Evolutionary conservation across 2,113 vertebrate genomes (phyloP), one percentile per base, ranked within the genome.

Genomic region (Alosa alosa): DNA sequence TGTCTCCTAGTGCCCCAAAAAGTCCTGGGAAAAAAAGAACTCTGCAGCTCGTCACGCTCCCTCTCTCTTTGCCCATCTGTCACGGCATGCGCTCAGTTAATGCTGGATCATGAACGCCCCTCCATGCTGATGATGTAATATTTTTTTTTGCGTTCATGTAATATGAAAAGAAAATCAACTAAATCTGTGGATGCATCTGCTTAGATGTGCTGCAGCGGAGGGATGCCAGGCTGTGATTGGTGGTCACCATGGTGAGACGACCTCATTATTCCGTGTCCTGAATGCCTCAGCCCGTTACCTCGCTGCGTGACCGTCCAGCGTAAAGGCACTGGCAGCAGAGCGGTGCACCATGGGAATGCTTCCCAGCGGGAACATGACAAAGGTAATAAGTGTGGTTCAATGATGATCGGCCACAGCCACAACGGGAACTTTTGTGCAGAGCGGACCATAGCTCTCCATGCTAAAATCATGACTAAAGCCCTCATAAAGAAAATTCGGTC

Each of bases 1-100:
- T 83, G 18, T 68, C n/a, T 39, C 25, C n/a, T 20, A 75, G 50
- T 49, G 50, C 20, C 17, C 41, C 72, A 44, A 10, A 44, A 47
- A 49, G 9, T 25, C 31, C 82, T 41, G 36, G n/a, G 81, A 81
- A 64, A 84, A 88, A 86, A 36, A 85, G 31, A 5, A 4, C 52
- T 78, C 22, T 25, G 41, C 0, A 25, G 36, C 68, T 83, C 83
- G 25, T 55, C 81, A 39, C 45, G 86, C 3, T 44, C 83, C 86
- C 55, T 46, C 75, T 55, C 78, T 50, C 60, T 81, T 82, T 45
- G 0, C 36, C 91, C 94, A 93, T 94, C 93, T 93, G 93, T 88
- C 86, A 88, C 83, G 84, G 83, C 47, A 44, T 57, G 68, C 11
- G 20, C 10, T 81, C 64, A 90, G 90, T 90, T 92, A 75, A 78